Base-by-base conservation (phyloP, 2,797 vertebrate species). In the Poecile montanus region DNA sequence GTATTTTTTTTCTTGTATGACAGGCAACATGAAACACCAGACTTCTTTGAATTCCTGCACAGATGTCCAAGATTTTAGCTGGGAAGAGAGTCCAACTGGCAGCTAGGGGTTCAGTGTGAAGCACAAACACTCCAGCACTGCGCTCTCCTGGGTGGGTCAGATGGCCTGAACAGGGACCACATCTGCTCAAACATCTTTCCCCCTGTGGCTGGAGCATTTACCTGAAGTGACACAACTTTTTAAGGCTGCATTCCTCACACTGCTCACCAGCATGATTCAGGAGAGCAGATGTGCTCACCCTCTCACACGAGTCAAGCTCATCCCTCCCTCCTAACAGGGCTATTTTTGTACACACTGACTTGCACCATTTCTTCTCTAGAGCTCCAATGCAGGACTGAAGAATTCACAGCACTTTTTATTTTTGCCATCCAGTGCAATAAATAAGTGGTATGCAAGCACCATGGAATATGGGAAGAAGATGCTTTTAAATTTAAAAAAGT, bases 271-370 rank as follows among this genome's bases (percentile, higher is more conserved):
- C 76, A 66, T 21, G 42, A 56, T 32, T 77, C 36, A 38, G 27
- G 34, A 66, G n/a, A 94, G 75, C 89, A 95, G 79, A 89, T 81
- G 76, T 48, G 70, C 83, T 81, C 91, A 68, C 57, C 61, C 83
- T 97, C 84, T 68, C 34, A 70, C 34, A 48, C 60, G 5, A 95
- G 47, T 9, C 63, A 65, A 85, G 81, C 23, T 83, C 51, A 21
- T 14, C 61, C 79, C 44, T 78, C 65, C 78, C 66, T 78, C 71
- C 66, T 32, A 44, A 25, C 47, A n/a, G 38, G 40, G 71, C 34
- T 66, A 38, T 78, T 57, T 86, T 88, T 88, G 71, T 23, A 48
- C 83, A 42, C 40, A 26, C 20, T 44, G 38, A 94, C 78, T 93
- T 80, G 53, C 25, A 30, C 7, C 9, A 61, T 75, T 71, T 70